phyloP scores from a whole-genome alignment of 2,113 vertebrate genomes.

The Ochotona princeps region DNA sequence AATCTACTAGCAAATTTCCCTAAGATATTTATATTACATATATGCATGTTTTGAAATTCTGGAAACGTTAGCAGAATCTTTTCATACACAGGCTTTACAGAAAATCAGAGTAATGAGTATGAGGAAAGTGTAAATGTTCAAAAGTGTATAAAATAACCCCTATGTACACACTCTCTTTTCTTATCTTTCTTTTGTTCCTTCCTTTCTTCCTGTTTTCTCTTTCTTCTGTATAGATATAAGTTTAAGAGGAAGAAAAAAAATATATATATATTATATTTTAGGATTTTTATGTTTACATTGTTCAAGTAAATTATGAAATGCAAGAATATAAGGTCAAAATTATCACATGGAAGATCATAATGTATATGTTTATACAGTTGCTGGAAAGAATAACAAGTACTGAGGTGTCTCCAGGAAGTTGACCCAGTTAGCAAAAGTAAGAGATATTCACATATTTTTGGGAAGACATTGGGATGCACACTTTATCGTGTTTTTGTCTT shows the following conservation, averaged over 20 bases:
- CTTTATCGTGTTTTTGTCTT: not conserved
- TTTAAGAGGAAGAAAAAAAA: not conserved
- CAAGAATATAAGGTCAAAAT: not conserved
- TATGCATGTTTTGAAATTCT: not conserved
- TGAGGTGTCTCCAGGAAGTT: not conserved
- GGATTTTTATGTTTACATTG: not conserved
- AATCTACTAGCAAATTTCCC: not conserved
- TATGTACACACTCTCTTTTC: too few species aligned
- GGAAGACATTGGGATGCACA: not conserved
- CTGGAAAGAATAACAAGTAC: not conserved
- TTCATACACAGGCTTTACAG: not conserved
- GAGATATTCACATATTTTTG: not conserved
- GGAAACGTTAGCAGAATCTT: not conserved
- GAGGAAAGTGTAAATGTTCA: not conserved
- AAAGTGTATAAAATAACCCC: not conserved
- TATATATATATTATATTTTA: not conserved
- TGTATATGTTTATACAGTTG: not conserved
- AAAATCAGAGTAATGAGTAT: not conserved
- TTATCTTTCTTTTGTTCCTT: not conserved
- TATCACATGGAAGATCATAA: not conserved
- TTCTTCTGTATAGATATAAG: not conserved
- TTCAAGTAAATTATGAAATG: not conserved
- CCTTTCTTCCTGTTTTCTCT: not conserved
- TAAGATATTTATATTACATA: not conserved
- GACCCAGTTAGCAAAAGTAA: not conserved